A percentile compares a stretch with the other conserved stretches of the same genome.
phyloP scores from a whole-genome alignment of 2,888 invertebrate genomes.

The Andricus quercusramuli region DNA sequence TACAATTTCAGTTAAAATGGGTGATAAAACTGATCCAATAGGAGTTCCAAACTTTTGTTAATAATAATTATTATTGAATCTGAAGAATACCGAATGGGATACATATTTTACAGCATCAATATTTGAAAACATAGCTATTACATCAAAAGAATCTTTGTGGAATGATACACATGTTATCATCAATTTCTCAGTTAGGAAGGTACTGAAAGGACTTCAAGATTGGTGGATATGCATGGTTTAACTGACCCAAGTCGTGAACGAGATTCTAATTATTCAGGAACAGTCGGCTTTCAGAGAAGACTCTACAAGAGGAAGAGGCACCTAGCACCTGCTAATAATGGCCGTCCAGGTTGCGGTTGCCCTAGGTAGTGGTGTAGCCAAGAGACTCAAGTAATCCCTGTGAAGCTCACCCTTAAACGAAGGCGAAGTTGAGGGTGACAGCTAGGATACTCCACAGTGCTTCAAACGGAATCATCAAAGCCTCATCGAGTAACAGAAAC shows the following conservation, averaged over 20 bases:
- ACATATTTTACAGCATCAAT: no score
- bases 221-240: background rate
- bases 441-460: conserved; percentile 61
- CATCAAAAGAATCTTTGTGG: no score
- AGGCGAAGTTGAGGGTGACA: conserved; percentile 70
- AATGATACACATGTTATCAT: no score
- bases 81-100: no score
- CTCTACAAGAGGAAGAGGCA: conserved; percentile 47
- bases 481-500: conserved; percentile 70
- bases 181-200: background rate
- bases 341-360: conserved; percentile 75
- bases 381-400: conserved; percentile 74
- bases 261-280: conserved; percentile 36
- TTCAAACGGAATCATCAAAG: conserved; percentile 77
- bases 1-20: no score
- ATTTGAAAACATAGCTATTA: no score
- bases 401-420: conserved; percentile 67
- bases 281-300: conserved; percentile 30
- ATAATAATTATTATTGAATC: no score
- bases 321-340: conserved; percentile 73
- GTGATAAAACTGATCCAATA: no score
- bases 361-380: conserved; percentile 65
- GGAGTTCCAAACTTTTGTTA: no score
- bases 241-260: conserved; percentile 27
- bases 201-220: conserved; percentile 1